A percentile compares a stretch with the other conserved stretches of the same genome.
Evolutionary conservation across 2,797 vertebrate genomes (phyloP).

Genomic region (Erpetoichthys calabaricus): DNA sequence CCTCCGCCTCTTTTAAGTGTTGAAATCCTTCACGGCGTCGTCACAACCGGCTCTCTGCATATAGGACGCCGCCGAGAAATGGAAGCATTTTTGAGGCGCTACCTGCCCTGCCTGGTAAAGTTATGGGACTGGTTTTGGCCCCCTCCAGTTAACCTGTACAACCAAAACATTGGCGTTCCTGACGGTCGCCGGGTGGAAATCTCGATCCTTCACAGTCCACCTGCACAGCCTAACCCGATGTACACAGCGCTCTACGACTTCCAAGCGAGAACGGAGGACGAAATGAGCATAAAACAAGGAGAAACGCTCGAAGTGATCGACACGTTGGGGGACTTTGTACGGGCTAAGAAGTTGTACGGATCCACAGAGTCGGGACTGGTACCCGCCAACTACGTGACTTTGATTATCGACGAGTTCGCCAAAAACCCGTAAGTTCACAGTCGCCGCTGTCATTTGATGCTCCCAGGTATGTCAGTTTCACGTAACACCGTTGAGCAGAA

Average conservation of each 20-base stretch:
- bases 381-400: slow-evolving; percentile 63
- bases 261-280: slow-evolving; percentile 58
- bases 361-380: slow-evolving; percentile 59
- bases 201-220: slow-evolving; percentile 35
- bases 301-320: slow-evolving; percentile 70
- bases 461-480: too few species aligned
- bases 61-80: slow-evolving; percentile 22
- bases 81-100: slow-evolving; percentile 70
- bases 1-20: too few species aligned
- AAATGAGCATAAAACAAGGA: slow-evolving; percentile 65
- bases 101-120: slow-evolving; percentile 52
- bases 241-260: slow-evolving; percentile 69
- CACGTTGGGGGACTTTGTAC: slow-evolving; percentile 65
- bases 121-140: slow-evolving; percentile 80
- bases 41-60: too few species aligned
- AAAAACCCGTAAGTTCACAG: slow-evolving; percentile 66
- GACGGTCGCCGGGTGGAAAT: slow-evolving; percentile 51
- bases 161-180: slow-evolving; percentile 7
- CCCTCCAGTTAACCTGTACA: slow-evolving; percentile 18
- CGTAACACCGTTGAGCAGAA: too few species aligned
- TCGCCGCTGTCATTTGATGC: too few species aligned
- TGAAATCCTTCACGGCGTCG: too few species aligned
- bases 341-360: slow-evolving; percentile 66
- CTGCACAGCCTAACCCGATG: slow-evolving; percentile 40
- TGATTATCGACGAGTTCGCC: slow-evolving; percentile 54